phyloP scores from a whole-genome alignment of 2,888 invertebrate species.

The Hofmannophila pseudospretella region DNA sequence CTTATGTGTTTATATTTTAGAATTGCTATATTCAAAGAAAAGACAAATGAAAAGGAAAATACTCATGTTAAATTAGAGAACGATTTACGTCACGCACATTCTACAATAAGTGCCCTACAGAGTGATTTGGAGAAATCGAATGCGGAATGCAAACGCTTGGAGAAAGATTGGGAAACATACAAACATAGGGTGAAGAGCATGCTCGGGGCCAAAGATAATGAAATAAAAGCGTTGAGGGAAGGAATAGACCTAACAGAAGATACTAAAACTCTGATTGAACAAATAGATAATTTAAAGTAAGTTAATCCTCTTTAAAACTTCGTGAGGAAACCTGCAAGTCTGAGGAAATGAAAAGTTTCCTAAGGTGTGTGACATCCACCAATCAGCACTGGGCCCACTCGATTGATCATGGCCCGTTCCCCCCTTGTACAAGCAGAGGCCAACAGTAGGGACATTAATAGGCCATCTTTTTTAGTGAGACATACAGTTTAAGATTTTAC shows the following conservation, averaged over 20 bases:
- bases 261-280: conserved; percentile 47
- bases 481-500: too few relatives aligned
- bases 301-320: too few relatives aligned
- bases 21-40: conserved; percentile 32
- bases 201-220: conserved; percentile 55
- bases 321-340: too few relatives aligned
- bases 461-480: too few relatives aligned
- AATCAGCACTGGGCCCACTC: too few relatives aligned
- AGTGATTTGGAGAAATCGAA: conserved; percentile 42
- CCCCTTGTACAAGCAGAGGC: too few relatives aligned
- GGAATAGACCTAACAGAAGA: conserved; percentile 47
- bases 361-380: too few relatives aligned
- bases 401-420: too few relatives aligned
- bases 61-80: conserved; percentile 46
- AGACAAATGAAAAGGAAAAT: conserved; percentile 28
- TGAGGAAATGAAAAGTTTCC: neutral
- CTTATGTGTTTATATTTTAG: conserved; percentile 28
- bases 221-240: conserved; percentile 50
- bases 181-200: conserved; percentile 65
- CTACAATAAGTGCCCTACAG: conserved; percentile 42
- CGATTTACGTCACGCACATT: conserved; percentile 56
- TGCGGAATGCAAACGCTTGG: conserved; percentile 49
- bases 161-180: conserved; percentile 65
- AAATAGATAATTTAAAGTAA: conserved; percentile 55
- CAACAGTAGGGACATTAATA: too few relatives aligned